phyloP scores from a whole-genome alignment of 1,140 invertebrate species.

The Aricia agestis region DNA sequence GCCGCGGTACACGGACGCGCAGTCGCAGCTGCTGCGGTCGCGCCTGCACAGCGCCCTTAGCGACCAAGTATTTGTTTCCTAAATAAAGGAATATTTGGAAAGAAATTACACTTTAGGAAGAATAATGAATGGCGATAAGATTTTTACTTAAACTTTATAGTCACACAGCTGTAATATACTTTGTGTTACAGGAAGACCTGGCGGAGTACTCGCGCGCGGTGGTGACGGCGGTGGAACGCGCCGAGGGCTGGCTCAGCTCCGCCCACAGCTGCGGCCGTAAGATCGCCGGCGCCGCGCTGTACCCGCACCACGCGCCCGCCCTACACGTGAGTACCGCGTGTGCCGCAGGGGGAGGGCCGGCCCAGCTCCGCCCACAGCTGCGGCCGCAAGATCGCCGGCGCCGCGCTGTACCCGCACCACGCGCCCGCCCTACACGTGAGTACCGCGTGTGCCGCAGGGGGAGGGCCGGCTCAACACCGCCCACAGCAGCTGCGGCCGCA shows the following conservation, averaged over 20 bases:
- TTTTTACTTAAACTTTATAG: not conserved
- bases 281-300: conserved; percentile 46
- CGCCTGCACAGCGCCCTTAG: conserved; percentile 44
- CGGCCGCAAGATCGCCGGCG: conserved; percentile 47
- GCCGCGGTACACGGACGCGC: conserved; percentile 51
- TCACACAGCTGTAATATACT: not conserved
- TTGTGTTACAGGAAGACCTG: conserved; percentile 44
- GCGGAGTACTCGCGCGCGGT: conserved; percentile 51
- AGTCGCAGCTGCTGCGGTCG: conserved; percentile 43
- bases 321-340: conserved; percentile 42
- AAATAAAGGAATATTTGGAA: too few species aligned
- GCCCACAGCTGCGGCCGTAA: conserved; percentile 39
- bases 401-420: conserved; percentile 40
- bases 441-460: too few species aligned
- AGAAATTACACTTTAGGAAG: too few species aligned
- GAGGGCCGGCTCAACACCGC: conserved; percentile 42
- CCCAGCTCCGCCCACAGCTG: conserved; percentile 33
- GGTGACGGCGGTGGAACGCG: conserved; percentile 39
- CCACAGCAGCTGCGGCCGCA: conserved; percentile 37
- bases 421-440: conserved; percentile 50
- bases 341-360: conserved; percentile 33
- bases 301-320: conserved; percentile 42
- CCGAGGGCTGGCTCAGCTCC: conserved; percentile 40
- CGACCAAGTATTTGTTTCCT: not conserved
- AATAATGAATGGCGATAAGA: too few species aligned